Evolutionary conservation across 2,888 invertebrate species (phyloP).

Genomic region (Chrysodeixis includens): DNA sequence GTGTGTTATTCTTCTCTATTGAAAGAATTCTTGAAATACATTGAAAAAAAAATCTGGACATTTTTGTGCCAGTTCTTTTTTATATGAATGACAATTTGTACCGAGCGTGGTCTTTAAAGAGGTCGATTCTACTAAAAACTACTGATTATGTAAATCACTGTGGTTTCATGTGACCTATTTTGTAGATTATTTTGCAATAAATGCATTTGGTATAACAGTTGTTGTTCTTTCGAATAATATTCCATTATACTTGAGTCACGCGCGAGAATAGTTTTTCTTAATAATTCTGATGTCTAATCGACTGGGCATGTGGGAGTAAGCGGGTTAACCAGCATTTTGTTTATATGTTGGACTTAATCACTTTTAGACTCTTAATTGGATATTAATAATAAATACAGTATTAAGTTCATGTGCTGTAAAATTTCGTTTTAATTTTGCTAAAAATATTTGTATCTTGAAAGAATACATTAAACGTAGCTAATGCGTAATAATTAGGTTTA

Average conservation of each 20-base stretch:
- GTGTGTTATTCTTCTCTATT: too few species aligned
- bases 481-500: constrained; percentile 17
- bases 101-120: too few species aligned
- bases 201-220: background rate
- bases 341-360: constrained; percentile 39
- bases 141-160: background rate
- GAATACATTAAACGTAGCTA: background rate
- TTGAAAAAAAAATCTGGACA: too few species aligned
- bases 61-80: too few species aligned
- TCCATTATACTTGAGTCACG: constrained; percentile 57
- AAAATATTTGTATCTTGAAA: too few species aligned
- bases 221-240: constrained; percentile 41
- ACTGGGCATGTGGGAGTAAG: constrained; percentile 44
- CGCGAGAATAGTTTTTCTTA: constrained; percentile 56
- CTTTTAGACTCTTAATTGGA: background rate
- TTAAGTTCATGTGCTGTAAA: too few species aligned
- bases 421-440: too few species aligned
- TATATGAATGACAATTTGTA: too few species aligned
- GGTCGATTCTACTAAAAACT: background rate
- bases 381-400: background rate
- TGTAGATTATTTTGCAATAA: constrained; percentile 8
- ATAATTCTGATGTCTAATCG: constrained; percentile 61
- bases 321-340: constrained; percentile 40
- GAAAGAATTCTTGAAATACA: too few species aligned
- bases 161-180: background rate